Conservation (phyloP, 2,797 vertebrate species). For the Paedocypris micromegethes region DNA sequence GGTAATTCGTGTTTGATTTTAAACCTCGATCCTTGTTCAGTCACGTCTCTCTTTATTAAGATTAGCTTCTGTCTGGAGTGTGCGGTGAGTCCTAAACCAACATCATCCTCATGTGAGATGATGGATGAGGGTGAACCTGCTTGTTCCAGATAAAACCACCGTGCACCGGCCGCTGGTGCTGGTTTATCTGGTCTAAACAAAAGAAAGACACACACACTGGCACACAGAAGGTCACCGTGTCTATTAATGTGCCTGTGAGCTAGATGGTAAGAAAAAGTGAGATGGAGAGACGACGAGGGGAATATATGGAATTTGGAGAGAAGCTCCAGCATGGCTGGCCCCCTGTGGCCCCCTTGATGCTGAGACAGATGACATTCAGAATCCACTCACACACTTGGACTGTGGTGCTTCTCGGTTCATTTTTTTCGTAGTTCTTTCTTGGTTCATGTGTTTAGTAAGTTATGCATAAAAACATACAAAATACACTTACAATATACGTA, state of each 20-base stretch:
- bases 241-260: constrained; percentile 34
- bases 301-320: constrained; percentile 4
- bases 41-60: constrained; percentile 16
- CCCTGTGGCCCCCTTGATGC: constrained; percentile 4
- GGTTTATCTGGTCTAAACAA: constrained; percentile 25
- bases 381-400: too few relatives aligned
- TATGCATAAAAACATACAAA: too few relatives aligned
- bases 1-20: too few relatives aligned
- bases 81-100: constrained; percentile 26
- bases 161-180: constrained; percentile 2
- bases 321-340: constrained; percentile 22
- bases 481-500: too few relatives aligned
- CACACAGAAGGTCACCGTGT: constrained; percentile 25
- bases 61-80: constrained; percentile 25
- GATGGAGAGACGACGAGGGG: constrained; percentile 6
- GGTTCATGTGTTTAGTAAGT: too few relatives aligned
- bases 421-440: too few relatives aligned
- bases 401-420: too few relatives aligned
- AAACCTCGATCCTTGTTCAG: not conserved
- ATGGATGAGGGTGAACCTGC: constrained; percentile 37
- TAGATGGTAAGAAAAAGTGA: constrained; percentile 4
- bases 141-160: constrained; percentile 31
- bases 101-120: constrained; percentile 30
- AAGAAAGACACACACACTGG: not conserved
- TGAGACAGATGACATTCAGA: too few relatives aligned